Conservation (phyloP, 2,797 vertebrate genomes). For the Peromyscus nudipes region DNA sequence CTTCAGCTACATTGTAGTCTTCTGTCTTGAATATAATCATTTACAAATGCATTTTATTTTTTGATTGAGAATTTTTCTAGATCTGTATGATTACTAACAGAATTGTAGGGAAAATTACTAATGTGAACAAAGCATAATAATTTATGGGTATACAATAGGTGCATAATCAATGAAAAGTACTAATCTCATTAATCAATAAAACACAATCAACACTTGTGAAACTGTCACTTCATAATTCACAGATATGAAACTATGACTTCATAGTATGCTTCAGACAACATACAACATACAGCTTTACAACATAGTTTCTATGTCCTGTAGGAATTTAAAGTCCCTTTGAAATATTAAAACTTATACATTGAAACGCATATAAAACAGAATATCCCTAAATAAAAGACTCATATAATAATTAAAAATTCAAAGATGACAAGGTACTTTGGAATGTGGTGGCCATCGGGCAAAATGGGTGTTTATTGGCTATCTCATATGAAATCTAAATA, state of each 20-base stretch:
- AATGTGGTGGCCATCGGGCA: neutral
- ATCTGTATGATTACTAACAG: neutral
- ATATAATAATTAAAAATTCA: neutral
- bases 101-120: neutral
- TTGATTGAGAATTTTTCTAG: no score
- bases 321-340: neutral
- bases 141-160: neutral
- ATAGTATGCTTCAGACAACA: neutral
- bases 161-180: neutral
- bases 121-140: neutral
- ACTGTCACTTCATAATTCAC: neutral
- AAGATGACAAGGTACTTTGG: neutral
- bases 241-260: neutral
- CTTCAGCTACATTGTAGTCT: neutral
- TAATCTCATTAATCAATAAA: neutral
- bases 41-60: neutral
- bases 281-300: neutral
- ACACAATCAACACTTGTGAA: neutral
- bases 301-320: neutral
- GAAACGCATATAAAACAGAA: neutral
- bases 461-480: neutral
- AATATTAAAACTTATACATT: neutral
- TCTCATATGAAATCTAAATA: neutral
- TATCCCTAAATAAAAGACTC: neutral
- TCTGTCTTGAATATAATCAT: neutral